phyloP scores from a whole-genome alignment of 2,888 invertebrate genomes.

The Patella caerulea region DNA sequence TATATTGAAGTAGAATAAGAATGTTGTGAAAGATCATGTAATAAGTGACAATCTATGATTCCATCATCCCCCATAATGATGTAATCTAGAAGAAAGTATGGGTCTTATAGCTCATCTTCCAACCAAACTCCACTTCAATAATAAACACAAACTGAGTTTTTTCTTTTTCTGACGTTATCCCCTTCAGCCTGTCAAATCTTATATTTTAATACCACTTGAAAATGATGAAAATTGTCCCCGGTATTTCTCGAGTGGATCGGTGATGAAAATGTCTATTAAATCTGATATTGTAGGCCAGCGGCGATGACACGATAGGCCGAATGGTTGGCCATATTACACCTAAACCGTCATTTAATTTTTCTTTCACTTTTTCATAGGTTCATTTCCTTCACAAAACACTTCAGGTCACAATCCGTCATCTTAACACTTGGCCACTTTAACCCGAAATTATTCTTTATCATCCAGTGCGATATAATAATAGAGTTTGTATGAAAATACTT shows the following conservation, averaged over 20 bases:
- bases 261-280: not conserved
- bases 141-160: too few relatives aligned
- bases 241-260: not conserved
- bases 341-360: conserved; percentile 11
- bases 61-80: too few relatives aligned
- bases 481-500: too few relatives aligned
- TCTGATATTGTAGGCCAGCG: not conserved
- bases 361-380: conserved; percentile 12
- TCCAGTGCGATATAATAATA: too few relatives aligned
- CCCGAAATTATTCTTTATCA: too few relatives aligned
- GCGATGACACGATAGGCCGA: not conserved
- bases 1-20: too few relatives aligned
- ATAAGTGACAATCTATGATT: too few relatives aligned
- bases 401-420: conserved; percentile 10
- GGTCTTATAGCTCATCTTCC: too few relatives aligned
- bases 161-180: too few relatives aligned
- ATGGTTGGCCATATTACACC: not conserved
- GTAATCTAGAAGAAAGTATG: too few relatives aligned
- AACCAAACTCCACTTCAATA: too few relatives aligned
- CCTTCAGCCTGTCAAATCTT: conserved; percentile 1
- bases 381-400: not conserved
- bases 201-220: conserved; percentile 2
- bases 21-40: too few relatives aligned
- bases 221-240: not conserved
- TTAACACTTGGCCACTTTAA: not conserved